Evolutionary conservation across 2,113 vertebrate species (phyloP).

Genomic region (Anthoscopus minutus): DNA sequence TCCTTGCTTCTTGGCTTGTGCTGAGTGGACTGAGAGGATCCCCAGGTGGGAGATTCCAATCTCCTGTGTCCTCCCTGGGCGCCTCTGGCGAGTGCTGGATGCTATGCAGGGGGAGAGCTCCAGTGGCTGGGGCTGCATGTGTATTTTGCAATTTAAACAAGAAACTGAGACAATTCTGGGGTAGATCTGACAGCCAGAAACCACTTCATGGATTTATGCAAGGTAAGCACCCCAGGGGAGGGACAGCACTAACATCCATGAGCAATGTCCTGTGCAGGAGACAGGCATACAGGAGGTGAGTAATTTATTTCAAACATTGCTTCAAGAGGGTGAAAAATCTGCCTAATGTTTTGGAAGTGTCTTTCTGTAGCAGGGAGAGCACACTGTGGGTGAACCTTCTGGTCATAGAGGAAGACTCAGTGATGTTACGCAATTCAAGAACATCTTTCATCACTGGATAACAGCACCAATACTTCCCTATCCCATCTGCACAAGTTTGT

Average conservation of each 20-base stretch:
- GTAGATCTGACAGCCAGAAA: background rate
- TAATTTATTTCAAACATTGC: background rate
- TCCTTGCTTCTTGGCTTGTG: rapidly evolving
- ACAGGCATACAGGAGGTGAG: rapidly evolving
- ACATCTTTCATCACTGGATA: background rate
- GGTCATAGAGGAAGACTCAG: background rate
- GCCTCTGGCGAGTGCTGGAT: rapidly evolving
- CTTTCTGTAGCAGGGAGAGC: background rate
- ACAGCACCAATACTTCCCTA: background rate
- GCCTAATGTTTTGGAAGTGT: rapidly evolving
- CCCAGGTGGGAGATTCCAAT: rapidly evolving
- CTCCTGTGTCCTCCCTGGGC: background rate
- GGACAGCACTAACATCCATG: background rate
- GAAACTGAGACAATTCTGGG: background rate
- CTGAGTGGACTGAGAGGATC: background rate
- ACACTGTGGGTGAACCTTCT: background rate
- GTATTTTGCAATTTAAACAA: background rate
- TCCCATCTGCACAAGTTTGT: background rate
- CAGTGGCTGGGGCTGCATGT: rapidly evolving
- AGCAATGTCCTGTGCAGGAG: background rate
- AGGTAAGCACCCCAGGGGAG: rapidly evolving
- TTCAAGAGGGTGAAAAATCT: background rate
- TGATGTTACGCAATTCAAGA: background rate
- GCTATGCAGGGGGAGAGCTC: rapidly evolving
- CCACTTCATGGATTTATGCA: background rate